Conservation (phyloP, 37 sponge, comb jelly and placozoan genomes). For the Halichondria panicea region DNA sequence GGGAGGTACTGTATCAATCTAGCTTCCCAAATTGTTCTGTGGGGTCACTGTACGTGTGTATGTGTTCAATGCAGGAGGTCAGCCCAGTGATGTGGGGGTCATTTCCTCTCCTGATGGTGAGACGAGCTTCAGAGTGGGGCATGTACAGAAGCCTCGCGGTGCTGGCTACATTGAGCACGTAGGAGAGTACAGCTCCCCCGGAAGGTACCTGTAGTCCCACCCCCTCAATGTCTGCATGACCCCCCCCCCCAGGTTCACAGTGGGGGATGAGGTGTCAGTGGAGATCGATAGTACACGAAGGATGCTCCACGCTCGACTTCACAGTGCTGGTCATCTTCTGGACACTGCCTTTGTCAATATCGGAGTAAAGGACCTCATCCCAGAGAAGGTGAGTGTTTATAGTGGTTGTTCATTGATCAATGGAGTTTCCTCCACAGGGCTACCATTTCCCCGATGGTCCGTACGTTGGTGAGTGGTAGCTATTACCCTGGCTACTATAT, state of each 20-base stretch:
- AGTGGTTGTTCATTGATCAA: background rate
- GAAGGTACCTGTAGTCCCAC: conserved; percentile 10
- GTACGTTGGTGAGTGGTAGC: conserved; percentile 67
- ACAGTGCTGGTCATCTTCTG: conserved; percentile 79
- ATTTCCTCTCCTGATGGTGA: conserved; percentile 44
- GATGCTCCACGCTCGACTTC: conserved; percentile 57
- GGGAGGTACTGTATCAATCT: conserved; percentile 45
- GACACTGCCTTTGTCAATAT: conserved; percentile 64
- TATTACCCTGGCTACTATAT: too few species aligned
- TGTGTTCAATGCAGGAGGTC: conserved; percentile 67
- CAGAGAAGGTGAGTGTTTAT: conserved; percentile 50
- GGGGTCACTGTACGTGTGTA: background rate
- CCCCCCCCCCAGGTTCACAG: conserved; percentile 28
- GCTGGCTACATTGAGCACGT: conserved; percentile 56
- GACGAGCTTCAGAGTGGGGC: conserved; percentile 37
- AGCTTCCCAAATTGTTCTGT: background rate
- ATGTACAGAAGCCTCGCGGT: conserved; percentile 66
- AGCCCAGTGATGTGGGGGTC: conserved; percentile 63
- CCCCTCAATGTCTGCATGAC: background rate
- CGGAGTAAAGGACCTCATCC: conserved; percentile 45
- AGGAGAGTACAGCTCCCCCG: conserved; percentile 29
- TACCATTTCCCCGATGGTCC: conserved; percentile 81
- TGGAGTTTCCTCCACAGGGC: conserved; percentile 38
- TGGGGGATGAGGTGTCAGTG: conserved; percentile 46
- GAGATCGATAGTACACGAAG: conserved; percentile 32